Base-by-base conservation (phyloP, 2,888 invertebrate genomes). In the Eilema sororculum region DNA sequence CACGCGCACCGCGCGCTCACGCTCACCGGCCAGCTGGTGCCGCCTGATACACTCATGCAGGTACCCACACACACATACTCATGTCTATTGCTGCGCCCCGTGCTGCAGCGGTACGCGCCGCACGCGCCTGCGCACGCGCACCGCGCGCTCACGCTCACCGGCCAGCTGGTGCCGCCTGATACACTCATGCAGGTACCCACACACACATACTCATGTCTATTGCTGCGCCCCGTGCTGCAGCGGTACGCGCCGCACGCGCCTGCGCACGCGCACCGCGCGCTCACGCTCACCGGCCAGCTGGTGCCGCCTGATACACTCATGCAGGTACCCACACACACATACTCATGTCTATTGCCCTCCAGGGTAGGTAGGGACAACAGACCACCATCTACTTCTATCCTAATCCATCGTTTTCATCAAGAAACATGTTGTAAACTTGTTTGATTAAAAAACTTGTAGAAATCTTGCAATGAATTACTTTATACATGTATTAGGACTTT, bases 71-170 rank as follows among this genome's bases (percentile, higher is more conserved):
- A 5, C 28, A 28, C n/a, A n/a, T n/a, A n/a, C n/a, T n/a, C n/a
- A n/a, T n/a, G n/a, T n/a, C n/a, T n/a, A n/a, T n/a, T 99, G 74
- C 95, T 99, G 83, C 96, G 97, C 73, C 99, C 99, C 16, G 97
- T 93, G 80, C 85, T 92, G 74, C 81, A 80, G 68, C 96, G 97
- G 97, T 89, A 91, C 87, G 75, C 69, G 22, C 69, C 77, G 24
- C 30, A 52, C 9, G 6, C n/a, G 9, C 12, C 67, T 2, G 57
- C 9, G 46, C 56, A 25, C 46, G 41, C 71, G 46, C 62, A 60
- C 20, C 63, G 63, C 77, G 70, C 69, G 74, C 78, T 52, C 77
- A 77, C 78, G 46, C 33, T 24, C n/a, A 78, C 8, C 87, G 78
- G 85, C 86, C 3, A 57, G 0, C 75, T 78, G 37, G 82, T 91